A percentile compares a stretch with the other conserved stretches of the same genome.
Conservation (phyloP, 1,140 invertebrate species). For the Cyrtorhinus lividipennis region DNA sequence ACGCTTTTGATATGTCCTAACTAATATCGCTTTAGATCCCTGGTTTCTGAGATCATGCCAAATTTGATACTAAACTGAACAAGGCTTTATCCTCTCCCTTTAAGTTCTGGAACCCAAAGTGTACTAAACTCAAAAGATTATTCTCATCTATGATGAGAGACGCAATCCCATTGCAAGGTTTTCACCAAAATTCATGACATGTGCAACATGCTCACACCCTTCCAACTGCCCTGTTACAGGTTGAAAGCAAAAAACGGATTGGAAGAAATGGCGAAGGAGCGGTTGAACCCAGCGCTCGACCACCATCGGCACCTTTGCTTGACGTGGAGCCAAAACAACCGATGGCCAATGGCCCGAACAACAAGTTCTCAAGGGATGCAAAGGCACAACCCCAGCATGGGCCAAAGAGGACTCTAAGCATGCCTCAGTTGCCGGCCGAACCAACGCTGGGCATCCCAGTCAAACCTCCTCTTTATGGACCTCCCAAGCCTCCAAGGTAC, state of each 20-base stretch:
- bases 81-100: no score
- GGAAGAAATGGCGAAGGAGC: constrained; percentile 22
- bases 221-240: no score
- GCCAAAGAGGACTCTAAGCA: constrained; percentile 56
- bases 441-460: constrained; percentile 21
- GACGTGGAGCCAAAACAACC: constrained; percentile 38
- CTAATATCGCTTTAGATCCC: no score
- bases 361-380: constrained; percentile 32
- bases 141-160: no score
- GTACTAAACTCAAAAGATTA: no score
- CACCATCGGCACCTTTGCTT: constrained; percentile 59
- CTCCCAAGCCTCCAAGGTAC: constrained; percentile 56
- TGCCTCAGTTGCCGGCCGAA: constrained; percentile 49
- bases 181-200: no score
- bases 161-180: no score
- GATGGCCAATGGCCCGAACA: not conserved
- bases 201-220: no score
- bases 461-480: constrained; percentile 35
- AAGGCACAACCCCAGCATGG: constrained; percentile 31
- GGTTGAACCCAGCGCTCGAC: constrained; percentile 36
- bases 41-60: no score
- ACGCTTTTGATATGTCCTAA: no score
- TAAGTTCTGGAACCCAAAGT: no score
- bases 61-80: no score
- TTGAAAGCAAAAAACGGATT: constrained; percentile 17